Percentiles rank a stretch among this genome's conserved stretches.
Conservation (phyloP, 2,888 invertebrate species). For the Osmoderma eremita region DNA sequence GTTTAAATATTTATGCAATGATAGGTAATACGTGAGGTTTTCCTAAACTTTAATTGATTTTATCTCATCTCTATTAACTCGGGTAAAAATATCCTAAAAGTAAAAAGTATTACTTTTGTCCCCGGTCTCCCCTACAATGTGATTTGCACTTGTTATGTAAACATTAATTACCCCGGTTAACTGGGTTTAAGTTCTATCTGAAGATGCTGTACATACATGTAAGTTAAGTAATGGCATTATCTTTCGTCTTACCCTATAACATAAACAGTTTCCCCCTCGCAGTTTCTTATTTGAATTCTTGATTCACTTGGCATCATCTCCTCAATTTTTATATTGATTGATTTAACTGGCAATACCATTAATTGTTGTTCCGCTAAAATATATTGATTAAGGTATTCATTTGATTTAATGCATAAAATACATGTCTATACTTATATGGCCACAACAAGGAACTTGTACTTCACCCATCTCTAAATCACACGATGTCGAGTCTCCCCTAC, state of each 20-base stretch:
- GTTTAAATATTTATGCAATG: too few relatives aligned
- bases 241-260: constrained; percentile 63
- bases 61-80: too few relatives aligned
- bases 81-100: too few relatives aligned
- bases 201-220: too few relatives aligned
- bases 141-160: too few relatives aligned
- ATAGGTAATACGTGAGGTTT: too few relatives aligned
- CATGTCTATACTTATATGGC: constrained; percentile 42
- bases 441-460: constrained; percentile 39
- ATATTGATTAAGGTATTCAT: constrained; percentile 4
- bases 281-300: constrained; percentile 64
- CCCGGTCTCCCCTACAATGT: too few relatives aligned
- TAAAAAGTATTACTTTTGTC: too few relatives aligned
- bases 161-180: too few relatives aligned
- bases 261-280: constrained; percentile 60
- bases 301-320: constrained; percentile 66
- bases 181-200: too few relatives aligned
- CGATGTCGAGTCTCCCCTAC: constrained; percentile 71
- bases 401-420: constrained; percentile 13
- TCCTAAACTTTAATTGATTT: too few relatives aligned
- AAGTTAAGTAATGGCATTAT: too few relatives aligned
- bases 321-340: constrained; percentile 66
- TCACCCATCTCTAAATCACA: constrained; percentile 60
- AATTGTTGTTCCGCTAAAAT: constrained; percentile 51
- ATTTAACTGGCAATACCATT: constrained; percentile 64